Base-by-base conservation (phyloP, 1,140 invertebrate genomes). In the Batillaria attramentaria region DNA sequence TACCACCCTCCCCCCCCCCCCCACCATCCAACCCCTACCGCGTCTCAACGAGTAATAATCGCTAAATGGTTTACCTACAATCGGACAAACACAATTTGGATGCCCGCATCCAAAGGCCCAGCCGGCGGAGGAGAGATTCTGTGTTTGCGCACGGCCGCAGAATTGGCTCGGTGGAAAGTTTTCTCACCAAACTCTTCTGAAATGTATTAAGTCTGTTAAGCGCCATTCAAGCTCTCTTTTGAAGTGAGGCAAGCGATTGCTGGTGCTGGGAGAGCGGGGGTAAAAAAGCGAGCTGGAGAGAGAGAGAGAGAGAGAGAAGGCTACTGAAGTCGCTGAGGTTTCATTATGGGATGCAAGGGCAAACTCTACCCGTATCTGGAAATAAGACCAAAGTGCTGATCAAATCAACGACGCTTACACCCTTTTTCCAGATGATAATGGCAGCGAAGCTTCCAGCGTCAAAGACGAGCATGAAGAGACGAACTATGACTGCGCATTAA, bases 121-220 rank as follows among this genome's bases (percentile, higher is more conserved):
- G 57, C 33, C 35, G 6, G 20, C 35, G 73, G 73, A 50, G 57
- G 31, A 1, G 37, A 62, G 72, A 62, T 75, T 75, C 54, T 57
- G 46, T 60, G 50, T 42, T 42, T 62, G 54, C 28, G n/a, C 43
- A 46, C 54, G 18, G 46, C 54, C 35, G 31, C 68, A 37, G 24
- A 24, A 70, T 28, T 46, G 35, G 68, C 20, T 28, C 41, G 5
- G 24, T 39, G 39, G 39, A 75, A 75, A 75, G 73, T 75, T 75
- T 62, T 75, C 73, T 75, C 73, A 75, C 72, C 73, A 75, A 75
- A 75, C 73, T 54, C 57, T n/a, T 16, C 54, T 39, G 54, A 75
- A 65, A 39, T 62, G 73, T 75, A 75, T 75, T 75, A 75, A 75
- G 73, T 65, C 72, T 73, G 72, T 73, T 73, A 57, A 73, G 72